These are phyloP conservation scores for Oreocharis arfaki DNA, from an alignment of 2,113 vertebrate genomes.

Conservation along the genomic window DNA sequence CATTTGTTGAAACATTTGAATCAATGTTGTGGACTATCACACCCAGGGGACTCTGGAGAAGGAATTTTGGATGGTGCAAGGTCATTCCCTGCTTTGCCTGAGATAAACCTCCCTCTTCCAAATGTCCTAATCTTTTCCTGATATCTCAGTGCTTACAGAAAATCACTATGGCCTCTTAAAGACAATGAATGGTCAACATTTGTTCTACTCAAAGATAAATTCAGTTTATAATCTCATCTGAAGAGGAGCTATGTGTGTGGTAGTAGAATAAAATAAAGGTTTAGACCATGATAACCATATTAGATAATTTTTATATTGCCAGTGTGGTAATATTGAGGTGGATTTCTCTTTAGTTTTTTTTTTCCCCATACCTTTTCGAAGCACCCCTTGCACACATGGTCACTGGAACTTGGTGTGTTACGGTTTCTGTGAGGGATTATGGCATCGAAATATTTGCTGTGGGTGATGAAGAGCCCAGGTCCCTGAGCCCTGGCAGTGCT, in stretches of 20 bases:
- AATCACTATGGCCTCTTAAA: neutral
- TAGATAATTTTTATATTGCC: neutral
- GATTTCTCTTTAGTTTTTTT: neutral
- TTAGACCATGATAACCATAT: neutral
- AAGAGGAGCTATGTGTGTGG: neutral
- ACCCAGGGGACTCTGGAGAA: neutral
- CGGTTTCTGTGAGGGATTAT: neutral
- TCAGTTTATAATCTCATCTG: neutral
- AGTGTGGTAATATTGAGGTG: neutral
- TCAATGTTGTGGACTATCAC: neutral
- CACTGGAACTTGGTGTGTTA: neutral
- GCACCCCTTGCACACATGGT: fast-evolving
- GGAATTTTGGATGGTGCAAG: neutral
- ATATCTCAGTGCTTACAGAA: neutral
- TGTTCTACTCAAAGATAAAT: neutral
- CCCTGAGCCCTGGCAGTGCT: neutral
- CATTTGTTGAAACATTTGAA: neutral
- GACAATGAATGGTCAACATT: neutral
- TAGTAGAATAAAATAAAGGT: neutral
- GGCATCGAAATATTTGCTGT: neutral
- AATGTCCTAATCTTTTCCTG: neutral
- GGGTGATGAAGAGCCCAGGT: neutral
- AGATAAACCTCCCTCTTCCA: neutral
- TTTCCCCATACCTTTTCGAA: neutral
- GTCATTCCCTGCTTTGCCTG: neutral